Evolutionary conservation across 2,797 vertebrate genomes (phyloP), one percentile per base, ranked within the genome.

Genomic region (Smutsia temminckii): DNA sequence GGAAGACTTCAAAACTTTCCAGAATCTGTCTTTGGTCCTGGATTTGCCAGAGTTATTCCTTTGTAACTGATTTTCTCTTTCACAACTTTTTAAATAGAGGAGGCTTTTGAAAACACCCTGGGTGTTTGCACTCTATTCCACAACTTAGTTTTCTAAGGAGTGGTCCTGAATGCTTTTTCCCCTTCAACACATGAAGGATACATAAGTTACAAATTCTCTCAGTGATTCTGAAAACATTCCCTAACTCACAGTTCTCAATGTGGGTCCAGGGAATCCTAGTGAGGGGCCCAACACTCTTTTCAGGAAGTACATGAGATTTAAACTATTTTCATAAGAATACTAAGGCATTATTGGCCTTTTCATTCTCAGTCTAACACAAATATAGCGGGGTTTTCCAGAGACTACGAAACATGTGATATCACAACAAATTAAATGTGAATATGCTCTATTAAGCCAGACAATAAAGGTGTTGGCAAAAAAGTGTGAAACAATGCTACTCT

Each of bases 71-170:
- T 8, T 93, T 46, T 84, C 18, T 49, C 25, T 83, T 80, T 42
- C 6, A 49, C 18, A 6, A 57, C 14, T 83, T 37, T 42, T 8
- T 16, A 75, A 88, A 93, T 3, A 90, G 55, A 86, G 17, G 5
- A 72, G 49, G 20, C 27, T 72, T 95, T 16, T 88, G 68, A 77
- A 95, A 93, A 85, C 20, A 94, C 34, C 46, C 46, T 87, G 66
- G 40, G 16, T 69, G 83, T 78, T 83, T 96, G 78, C 51, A 71
- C 14, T 32, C 57, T 93, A 89, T 93, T 40, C 18, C 10, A 34
- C 20, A 74, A 87, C 46, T 93, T 51, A 92, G 34, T 87, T 87
- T 96, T 92, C 46, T 87, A 90, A 88, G 16, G 29, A 79, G 71
- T 61, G 16, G 95, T 32, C 46, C 46, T 89, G 68, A 92, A 89